Percentiles rank a stretch among this genome's conserved stretches.
Evolutionary conservation across 2,113 vertebrate species (phyloP).

Genomic region (Ptychochromis oligacanthus): DNA sequence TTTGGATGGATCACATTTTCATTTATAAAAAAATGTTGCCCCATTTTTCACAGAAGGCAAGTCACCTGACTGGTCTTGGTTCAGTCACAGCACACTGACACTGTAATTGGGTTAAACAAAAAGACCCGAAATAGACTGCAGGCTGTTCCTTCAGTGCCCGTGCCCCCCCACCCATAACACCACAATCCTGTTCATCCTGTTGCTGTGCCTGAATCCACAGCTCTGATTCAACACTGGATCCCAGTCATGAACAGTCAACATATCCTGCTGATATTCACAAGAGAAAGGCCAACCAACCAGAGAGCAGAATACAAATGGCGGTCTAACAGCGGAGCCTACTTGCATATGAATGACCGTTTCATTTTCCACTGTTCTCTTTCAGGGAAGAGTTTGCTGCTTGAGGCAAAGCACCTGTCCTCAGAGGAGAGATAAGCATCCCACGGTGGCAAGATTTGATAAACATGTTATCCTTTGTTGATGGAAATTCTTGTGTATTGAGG

Average conservation of each 20-base stretch:
- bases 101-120: slow-evolving; percentile 74
- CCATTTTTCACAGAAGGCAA: slow-evolving; percentile 53
- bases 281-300: slow-evolving; percentile 42
- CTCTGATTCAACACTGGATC: slow-evolving; percentile 44
- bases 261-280: slow-evolving; percentile 34
- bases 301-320: slow-evolving; percentile 35
- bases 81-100: slow-evolving; percentile 32
- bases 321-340: neutral
- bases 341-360: slow-evolving; percentile 46
- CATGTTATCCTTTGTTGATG: slow-evolving; percentile 9
- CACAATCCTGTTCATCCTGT: slow-evolving; percentile 36
- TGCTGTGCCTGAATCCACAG: slow-evolving; percentile 44
- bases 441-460: slow-evolving; percentile 15
- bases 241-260: slow-evolving; percentile 57
- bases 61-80: slow-evolving; percentile 49
- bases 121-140: slow-evolving; percentile 67
- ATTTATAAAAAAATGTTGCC: slow-evolving; percentile 23
- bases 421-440: slow-evolving; percentile 21
- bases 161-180: no score
- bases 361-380: slow-evolving; percentile 24
- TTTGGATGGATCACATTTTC: slow-evolving; percentile 37
- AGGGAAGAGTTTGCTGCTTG: slow-evolving; percentile 10
- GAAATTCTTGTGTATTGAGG: neutral
- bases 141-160: slow-evolving; percentile 35
- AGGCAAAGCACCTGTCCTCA: slow-evolving; percentile 39